phyloP scores from a whole-genome alignment of 2,888 invertebrate genomes.

The Cantharis rustica region DNA sequence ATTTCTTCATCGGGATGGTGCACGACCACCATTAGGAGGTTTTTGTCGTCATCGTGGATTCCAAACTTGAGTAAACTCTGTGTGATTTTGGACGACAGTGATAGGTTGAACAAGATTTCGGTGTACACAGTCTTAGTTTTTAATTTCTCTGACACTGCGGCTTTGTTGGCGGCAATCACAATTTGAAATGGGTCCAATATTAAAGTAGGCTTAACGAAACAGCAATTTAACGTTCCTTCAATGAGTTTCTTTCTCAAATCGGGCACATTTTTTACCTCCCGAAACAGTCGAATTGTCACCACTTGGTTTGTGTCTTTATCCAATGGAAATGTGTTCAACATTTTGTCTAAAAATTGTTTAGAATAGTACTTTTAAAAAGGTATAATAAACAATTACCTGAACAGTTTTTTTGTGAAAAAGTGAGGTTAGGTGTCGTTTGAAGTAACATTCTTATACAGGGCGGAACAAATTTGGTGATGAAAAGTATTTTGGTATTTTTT shows the following conservation, averaged over 20 bases:
- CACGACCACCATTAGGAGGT: constrained; percentile 58
- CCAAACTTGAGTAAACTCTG: constrained; percentile 71
- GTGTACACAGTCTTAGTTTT: constrained; percentile 67
- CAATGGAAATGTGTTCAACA: constrained; percentile 34
- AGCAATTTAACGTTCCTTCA: constrained; percentile 64
- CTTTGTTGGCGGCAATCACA: constrained; percentile 70
- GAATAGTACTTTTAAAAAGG: background rate
- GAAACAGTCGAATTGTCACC: constrained; percentile 59
- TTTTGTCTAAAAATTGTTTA: constrained; percentile 8
- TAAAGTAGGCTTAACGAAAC: constrained; percentile 65
- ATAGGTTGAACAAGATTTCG: constrained; percentile 72
- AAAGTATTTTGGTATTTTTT: no score
- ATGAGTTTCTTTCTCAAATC: constrained; percentile 61
- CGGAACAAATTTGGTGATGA: background rate
- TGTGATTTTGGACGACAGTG: constrained; percentile 70
- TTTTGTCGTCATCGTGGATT: constrained; percentile 57
- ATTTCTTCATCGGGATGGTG: constrained; percentile 51
- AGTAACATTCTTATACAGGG: background rate
- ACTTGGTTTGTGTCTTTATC: constrained; percentile 42
- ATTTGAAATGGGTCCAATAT: constrained; percentile 67
- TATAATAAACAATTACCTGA: background rate
- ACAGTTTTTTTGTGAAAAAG: background rate
- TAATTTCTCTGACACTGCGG: constrained; percentile 61
- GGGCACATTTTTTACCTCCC: constrained; percentile 63
- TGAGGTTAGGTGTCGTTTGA: background rate